Base-by-base conservation (phyloP, 2,797 vertebrate genomes). In the Tenualosa thibaudeaui region DNA sequence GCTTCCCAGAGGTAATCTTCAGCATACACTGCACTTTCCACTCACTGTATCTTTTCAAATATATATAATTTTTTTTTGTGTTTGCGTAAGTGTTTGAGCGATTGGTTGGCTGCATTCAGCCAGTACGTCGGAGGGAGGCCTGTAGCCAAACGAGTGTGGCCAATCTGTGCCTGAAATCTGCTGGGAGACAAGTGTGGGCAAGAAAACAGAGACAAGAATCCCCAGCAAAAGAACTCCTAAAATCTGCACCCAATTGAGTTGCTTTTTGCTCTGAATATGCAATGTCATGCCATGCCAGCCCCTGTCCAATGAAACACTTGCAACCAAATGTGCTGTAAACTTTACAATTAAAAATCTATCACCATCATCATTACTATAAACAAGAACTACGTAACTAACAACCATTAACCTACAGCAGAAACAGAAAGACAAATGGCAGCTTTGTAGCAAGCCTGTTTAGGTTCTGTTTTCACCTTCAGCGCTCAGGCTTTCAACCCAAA, bases 121-220 rank as follows among this genome's bases (percentile, higher is more conserved):
- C 13, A 7, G 56, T 60, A n/a, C 24, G 56, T n/a, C 0, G 5
- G 68, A 43, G 40, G 17, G 68, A 78, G 71, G 6, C 40, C 40
- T 78, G 71, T 78, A 43, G 71, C 71, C 71, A 78, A 78, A 78
- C 71, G 19, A 46, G 37, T 8, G 40, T 46, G 40, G 71, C 15
- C 71, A 78, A 78, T 78, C 71, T 78, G 71, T 22, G 71, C 40
- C 71, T 78, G 17, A 78, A 78, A 46, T 46, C 71, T 78, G 71
- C 7, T 7, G 68, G 68, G 37, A 75, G 37, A 37, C 71, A 22
- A 78, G 71, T 78, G 37, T 46, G 40, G 71, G 71, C 71, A 46
- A 22, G 71, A 78, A 17, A 9, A 78, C 22, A 62, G 71, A 43
- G 37, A 46, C 71, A 46, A 78, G 40, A 78, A 78, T 78, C 17